Percentiles rank a stretch among this genome's conserved stretches.
phyloP scores from a whole-genome alignment of 2,113 vertebrate genomes.

The Zosterops pallidus region DNA sequence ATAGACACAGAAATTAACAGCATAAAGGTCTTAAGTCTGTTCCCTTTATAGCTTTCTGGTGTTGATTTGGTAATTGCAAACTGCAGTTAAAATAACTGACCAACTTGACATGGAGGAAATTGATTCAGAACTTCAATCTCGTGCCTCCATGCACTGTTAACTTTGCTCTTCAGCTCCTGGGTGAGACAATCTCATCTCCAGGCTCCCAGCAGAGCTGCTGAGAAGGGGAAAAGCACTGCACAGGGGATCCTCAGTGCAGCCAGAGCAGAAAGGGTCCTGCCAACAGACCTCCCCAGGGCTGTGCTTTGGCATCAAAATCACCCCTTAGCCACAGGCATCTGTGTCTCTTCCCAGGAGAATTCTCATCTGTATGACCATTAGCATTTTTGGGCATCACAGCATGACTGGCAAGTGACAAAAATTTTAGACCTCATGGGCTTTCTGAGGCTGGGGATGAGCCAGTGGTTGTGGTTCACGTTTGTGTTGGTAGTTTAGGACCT shows the following conservation, averaged over 20 bases:
- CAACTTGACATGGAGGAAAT: constrained; percentile 2
- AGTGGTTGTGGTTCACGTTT: accelerated
- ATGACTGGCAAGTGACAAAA: not conserved
- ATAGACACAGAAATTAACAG: constrained; percentile 12
- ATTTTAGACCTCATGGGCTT: not conserved
- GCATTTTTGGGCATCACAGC: not conserved
- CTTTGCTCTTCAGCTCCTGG: not conserved
- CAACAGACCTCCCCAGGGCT: accelerated
- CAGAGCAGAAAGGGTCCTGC: not conserved
- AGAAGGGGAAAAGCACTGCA: not conserved
- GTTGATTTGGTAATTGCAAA: constrained; percentile 22
- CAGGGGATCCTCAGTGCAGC: not conserved
- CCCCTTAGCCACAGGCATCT: accelerated
- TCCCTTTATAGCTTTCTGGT: not conserved
- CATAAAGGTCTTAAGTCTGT: not conserved
- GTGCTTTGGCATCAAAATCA: not conserved
- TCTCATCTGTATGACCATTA: not conserved
- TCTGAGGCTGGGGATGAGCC: not conserved
- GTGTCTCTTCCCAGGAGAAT: not conserved
- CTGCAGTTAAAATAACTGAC: constrained; percentile 5
- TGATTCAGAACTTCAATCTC: constrained; percentile 38
- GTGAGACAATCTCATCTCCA: not conserved
- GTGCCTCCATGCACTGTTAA: not conserved
- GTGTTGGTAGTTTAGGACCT: not conserved
- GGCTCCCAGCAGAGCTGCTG: not conserved